phyloP scores from a whole-genome alignment of 2,113 vertebrate genomes.

The Perccottus glenii region DNA sequence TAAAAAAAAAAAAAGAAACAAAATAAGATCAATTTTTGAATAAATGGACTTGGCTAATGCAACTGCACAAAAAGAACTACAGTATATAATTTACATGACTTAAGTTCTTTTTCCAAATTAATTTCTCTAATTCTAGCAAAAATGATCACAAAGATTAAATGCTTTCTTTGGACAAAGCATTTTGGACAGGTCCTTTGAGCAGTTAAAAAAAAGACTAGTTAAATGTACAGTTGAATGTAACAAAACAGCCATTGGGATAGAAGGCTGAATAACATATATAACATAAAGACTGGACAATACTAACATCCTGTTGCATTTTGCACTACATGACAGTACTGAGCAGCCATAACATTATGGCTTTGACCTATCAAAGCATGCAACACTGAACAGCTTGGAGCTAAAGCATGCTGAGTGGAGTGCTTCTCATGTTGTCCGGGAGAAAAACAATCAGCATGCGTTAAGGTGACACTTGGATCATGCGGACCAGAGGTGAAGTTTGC shows the following conservation, averaged over 20 bases:
- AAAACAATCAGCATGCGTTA: too few species aligned
- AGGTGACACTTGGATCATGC: too few species aligned
- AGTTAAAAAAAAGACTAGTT: background rate
- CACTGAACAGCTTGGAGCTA: too few species aligned
- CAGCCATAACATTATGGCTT: too few species aligned
- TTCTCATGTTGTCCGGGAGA: too few species aligned
- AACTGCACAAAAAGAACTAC: slow-evolving; percentile 7
- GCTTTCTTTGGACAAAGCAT: background rate
- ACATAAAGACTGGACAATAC: slow-evolving; percentile 8
- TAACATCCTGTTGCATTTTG: background rate
- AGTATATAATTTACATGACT: slow-evolving; percentile 13
- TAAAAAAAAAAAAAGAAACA: slow-evolving; percentile 9
- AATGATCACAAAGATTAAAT: slow-evolving; percentile 17
- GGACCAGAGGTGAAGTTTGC: too few species aligned
- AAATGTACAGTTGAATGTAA: slow-evolving; percentile 13
- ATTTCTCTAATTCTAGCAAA: slow-evolving; percentile 21
- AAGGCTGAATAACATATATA: slow-evolving; percentile 7
- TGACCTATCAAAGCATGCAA: too few species aligned
- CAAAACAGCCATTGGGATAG: background rate
- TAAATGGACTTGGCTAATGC: slow-evolving; percentile 1
- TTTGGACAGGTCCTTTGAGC: slow-evolving; percentile 12
- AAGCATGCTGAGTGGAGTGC: too few species aligned
- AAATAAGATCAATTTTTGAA: slow-evolving; percentile 16
- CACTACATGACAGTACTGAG: too few species aligned
- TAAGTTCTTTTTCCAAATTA: slow-evolving; percentile 1